Evolutionary conservation across 2,888 invertebrate species (phyloP), one percentile per base, ranked within the genome.

Genomic region (Temnothorax unifasciatus): DNA sequence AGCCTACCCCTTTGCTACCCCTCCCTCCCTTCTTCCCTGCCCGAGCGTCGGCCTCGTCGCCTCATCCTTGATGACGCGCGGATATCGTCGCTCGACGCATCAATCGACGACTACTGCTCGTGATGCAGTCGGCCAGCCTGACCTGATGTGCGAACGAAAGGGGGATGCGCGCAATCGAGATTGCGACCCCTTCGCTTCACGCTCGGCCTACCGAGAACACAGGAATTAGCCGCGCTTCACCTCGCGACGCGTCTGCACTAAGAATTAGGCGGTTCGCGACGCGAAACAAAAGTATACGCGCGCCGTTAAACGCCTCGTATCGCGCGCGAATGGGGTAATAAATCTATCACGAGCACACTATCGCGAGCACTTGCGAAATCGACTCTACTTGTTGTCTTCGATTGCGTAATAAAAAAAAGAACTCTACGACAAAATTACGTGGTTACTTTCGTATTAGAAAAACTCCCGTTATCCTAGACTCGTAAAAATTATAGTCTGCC

Each of bases 61-160:
- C 15, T 61, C 50, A 18, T 41, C 61, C 50, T 76, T 52, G 41
- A 52, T 63, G 71, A 44, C 54, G 57, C 63, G 59, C 77, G 57
- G 69, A 69, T 83, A 86, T 85, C 69, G 69, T 75, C 76, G 47
- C 66, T 73, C 71, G 77, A 73, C 81, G 69, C 71, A 76, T 85
- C 85, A 83, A 87, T 84, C 73, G 83, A 38, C 76, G 54, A 68
- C 71, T 63, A 66, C 25, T 63, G 61, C 71, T 63, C 81, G 71
- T 29, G 44, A 29, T 47, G 63, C 59, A 44, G 44, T 44, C 69
- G 77, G 52, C 52, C 21, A 34, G 44, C 54, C 21, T 57, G 47
- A 66, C 50, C 52, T 64, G 29, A 29, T 29, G 68, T 77, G 61
- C 68, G 68, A 69, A 61, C 29, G 41, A 68, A 63, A 66, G 69